Evolutionary conservation across 2,888 invertebrate species (phyloP).

Genomic region (Euproctis similis): DNA sequence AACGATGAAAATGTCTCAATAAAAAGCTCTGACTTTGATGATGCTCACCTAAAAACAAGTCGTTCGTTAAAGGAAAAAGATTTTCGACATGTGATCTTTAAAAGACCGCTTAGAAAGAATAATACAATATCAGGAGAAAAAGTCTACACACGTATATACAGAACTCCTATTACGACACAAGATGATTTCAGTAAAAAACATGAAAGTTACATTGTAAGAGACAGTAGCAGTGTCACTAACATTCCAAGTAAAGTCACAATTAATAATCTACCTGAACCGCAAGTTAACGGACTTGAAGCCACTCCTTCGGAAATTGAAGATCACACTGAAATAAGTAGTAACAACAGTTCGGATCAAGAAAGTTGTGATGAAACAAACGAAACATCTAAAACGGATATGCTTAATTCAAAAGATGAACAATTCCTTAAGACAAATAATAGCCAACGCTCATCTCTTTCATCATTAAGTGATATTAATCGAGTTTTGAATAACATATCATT

Average conservation of each 20-base stretch:
- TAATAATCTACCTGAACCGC: slow-evolving; percentile 45
- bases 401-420: slow-evolving; percentile 24
- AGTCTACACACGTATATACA: slow-evolving; percentile 62
- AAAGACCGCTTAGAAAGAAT: slow-evolving; percentile 51
- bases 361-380: slow-evolving; percentile 43
- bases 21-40: slow-evolving; percentile 58
- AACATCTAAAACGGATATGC: slow-evolving; percentile 25
- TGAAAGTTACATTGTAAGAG: slow-evolving; percentile 39
- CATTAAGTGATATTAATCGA: slow-evolving; percentile 36
- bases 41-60: slow-evolving; percentile 38
- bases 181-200: slow-evolving; percentile 27
- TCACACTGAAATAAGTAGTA: slow-evolving; percentile 64
- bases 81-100: slow-evolving; percentile 52
- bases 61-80: slow-evolving; percentile 59
- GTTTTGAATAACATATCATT: slow-evolving; percentile 27
- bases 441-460: slow-evolving; percentile 34
- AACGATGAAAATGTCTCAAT: slow-evolving; percentile 73
- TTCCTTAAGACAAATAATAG: slow-evolving; percentile 24
- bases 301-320: slow-evolving; percentile 55
- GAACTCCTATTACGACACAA: slow-evolving; percentile 28
- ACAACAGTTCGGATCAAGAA: slow-evolving; percentile 72
- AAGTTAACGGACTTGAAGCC: slow-evolving; percentile 51
- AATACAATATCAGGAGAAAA: slow-evolving; percentile 63
- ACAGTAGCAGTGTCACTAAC: slow-evolving; percentile 49
- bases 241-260: slow-evolving; percentile 62